Percentiles rank a stretch among this genome's conserved stretches.
These are phyloP conservation scores for Parelbella ahira DNA, from an alignment of 2,888 invertebrate genomes.

Conservation along the genomic window DNA sequence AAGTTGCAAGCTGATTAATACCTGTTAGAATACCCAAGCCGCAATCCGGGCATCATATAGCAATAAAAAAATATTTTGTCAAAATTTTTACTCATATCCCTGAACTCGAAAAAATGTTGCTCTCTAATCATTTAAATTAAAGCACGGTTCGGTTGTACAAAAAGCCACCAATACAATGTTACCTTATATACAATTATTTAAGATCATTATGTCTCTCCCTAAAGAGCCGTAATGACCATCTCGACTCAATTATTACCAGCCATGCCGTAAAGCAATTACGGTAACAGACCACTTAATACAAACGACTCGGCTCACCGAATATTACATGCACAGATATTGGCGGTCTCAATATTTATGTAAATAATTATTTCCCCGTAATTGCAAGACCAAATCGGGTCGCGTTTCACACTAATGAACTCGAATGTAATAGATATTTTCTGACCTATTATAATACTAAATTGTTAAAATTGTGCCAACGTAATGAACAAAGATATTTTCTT, in stretches of 20 bases:
- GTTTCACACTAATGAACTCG: constrained; percentile 73
- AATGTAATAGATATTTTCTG: constrained; percentile 76
- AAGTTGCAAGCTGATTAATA: too few relatives aligned
- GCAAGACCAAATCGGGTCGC: constrained; percentile 51
- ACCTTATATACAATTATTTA: constrained; percentile 36
- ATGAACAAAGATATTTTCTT: constrained; percentile 29
- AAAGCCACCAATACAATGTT: constrained; percentile 29
- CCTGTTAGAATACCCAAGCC: too few relatives aligned
- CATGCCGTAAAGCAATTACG: constrained; percentile 62
- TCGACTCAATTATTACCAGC: constrained; percentile 49
- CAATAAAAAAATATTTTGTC: too few relatives aligned
- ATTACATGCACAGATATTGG: constrained; percentile 59
- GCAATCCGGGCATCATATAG: too few relatives aligned
- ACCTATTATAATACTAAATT: constrained; percentile 58
- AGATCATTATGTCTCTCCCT: constrained; percentile 33
- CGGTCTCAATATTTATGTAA: constrained; percentile 62
- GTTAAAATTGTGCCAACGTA: constrained; percentile 45
- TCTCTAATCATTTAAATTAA: too few relatives aligned
- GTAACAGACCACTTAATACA: constrained; percentile 63
- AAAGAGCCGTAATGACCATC: constrained; percentile 49
- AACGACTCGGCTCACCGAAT: constrained; percentile 60
- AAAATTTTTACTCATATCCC: too few relatives aligned
- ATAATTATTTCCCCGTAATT: constrained; percentile 74
- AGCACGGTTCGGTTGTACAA: too few relatives aligned
- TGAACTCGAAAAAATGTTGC: too few relatives aligned